Base-by-base conservation (phyloP, 2,113 vertebrate species). In the Salvator merianae region DNA sequence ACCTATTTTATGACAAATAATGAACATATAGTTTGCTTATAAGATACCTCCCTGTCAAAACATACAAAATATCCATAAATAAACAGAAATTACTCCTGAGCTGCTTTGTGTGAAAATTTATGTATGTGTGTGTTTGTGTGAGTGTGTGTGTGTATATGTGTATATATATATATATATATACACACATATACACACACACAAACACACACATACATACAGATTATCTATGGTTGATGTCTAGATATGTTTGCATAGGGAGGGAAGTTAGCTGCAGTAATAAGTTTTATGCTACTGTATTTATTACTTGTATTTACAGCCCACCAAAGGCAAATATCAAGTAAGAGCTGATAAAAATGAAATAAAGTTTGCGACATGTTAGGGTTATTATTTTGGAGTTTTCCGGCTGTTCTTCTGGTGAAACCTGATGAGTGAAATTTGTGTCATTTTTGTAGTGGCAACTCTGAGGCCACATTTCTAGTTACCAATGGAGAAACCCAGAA, bases 181-280 rank as follows among this genome's bases (percentile, higher is more conserved):
- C n/a, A n/a, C n/a, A n/a, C n/a, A n/a, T n/a, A n/a, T n/a, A n/a
- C n/a, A n/a, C n/a, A n/a, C n/a, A n/a, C n/a, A n/a, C n/a, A n/a
- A n/a, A n/a, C n/a, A n/a, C n/a, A n/a, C n/a, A n/a, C 62, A 62
- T 63, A 63, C 72, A 71, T 63, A 85, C 83, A 79, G 59, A 79
- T 85, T 69, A 30, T 36, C 16, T 36, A 43, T 82, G 70, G 9
- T 43, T 77, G 59, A 84, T 84, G 26, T 40, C 36, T 59, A 70
- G 47, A 55, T 55, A 40, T 82, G 34, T 63, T 82, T 74, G 30
- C 68, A 30, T 30, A 79, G 69, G 77, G 55, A 65, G 77, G 53
- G 26, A 85, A 47, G 30, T 34, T 73, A 66, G 30, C 30, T 62
- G 55, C 55, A 59, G 16, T 20, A 59, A 4, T 59, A 59, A 16